Evolutionary conservation across 2,888 invertebrate genomes (phyloP).

Genomic region (Pollenia griseotomentosa): DNA sequence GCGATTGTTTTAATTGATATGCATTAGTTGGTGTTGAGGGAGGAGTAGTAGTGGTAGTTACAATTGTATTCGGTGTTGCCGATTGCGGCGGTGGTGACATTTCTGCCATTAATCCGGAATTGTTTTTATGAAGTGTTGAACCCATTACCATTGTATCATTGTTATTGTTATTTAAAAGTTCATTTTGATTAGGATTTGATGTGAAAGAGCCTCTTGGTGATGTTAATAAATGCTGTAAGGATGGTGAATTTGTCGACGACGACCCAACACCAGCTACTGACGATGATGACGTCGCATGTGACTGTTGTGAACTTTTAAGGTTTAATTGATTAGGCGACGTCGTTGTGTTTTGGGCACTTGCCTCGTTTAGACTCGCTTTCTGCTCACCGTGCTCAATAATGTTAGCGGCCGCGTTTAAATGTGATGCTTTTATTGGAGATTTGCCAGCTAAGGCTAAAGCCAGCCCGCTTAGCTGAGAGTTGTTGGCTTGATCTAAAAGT

Average conservation of each 20-base stretch:
- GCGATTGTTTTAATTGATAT: slow-evolving; percentile 59
- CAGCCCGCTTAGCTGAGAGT: slow-evolving; percentile 79
- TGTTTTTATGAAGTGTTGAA: slow-evolving; percentile 72
- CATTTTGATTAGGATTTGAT: slow-evolving; percentile 64
- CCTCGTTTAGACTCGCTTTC: slow-evolving; percentile 85
- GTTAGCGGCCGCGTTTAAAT: slow-evolving; percentile 79
- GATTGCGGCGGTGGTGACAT: slow-evolving; percentile 75
- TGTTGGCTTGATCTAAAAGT: slow-evolving; percentile 80
- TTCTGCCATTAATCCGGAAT: slow-evolving; percentile 71
- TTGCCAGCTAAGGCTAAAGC: slow-evolving; percentile 80
- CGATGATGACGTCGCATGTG: slow-evolving; percentile 69
- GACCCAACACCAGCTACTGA: slow-evolving; percentile 71
- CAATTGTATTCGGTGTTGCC: slow-evolving; percentile 76
- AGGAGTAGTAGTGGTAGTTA: slow-evolving; percentile 83
- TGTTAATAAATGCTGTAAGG: slow-evolving; percentile 81
- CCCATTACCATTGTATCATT: slow-evolving; percentile 79
- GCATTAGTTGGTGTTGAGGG: slow-evolving; percentile 72
- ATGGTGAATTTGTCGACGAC: slow-evolving; percentile 70
- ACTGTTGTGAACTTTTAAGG: slow-evolving; percentile 50
- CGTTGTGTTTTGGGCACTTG: slow-evolving; percentile 84
- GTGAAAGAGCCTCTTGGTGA: slow-evolving; percentile 77
- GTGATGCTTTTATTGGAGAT: slow-evolving; percentile 76
- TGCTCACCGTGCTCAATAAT: slow-evolving; percentile 84
- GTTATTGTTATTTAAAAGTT: slow-evolving; percentile 60
- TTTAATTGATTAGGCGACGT: slow-evolving; percentile 79